A percentile compares a stretch with the other conserved stretches of the same genome.
These are phyloP conservation scores for Centrocercus urophasianus DNA, from an alignment of 2,113 vertebrate genomes.

Conservation along the genomic window DNA sequence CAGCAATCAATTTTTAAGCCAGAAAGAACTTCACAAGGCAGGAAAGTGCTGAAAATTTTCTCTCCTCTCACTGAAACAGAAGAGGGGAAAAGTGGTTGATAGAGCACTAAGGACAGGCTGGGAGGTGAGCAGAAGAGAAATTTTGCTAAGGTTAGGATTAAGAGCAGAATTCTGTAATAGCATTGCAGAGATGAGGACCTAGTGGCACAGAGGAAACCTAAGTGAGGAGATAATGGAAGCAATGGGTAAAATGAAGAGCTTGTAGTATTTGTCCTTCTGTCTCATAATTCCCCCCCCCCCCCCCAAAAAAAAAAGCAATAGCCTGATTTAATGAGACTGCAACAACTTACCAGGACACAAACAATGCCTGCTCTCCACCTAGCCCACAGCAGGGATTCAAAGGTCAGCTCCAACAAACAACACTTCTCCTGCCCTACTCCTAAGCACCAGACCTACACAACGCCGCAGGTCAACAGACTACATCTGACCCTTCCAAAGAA, in stretches of 20 bases:
- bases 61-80: background rate
- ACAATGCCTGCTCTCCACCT: background rate
- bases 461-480: background rate
- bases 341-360: background rate
- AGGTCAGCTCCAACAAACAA: accelerated
- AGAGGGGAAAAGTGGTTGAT: background rate
- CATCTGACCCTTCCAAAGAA: background rate
- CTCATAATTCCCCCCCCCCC: too few species aligned
- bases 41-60: background rate
- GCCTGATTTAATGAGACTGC: background rate
- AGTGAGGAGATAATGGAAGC: background rate
- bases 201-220: accelerated
- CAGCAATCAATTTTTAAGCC: background rate
- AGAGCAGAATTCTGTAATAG: background rate
- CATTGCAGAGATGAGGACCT: accelerated
- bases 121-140: background rate
- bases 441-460: background rate
- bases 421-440: background rate
- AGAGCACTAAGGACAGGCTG: accelerated
- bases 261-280: background rate
- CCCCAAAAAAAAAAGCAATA: background rate
- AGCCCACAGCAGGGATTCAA: background rate
- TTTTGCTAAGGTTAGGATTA: background rate
- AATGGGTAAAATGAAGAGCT: background rate
- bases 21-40: background rate